phyloP scores from a whole-genome alignment of 2,797 vertebrate genomes.

The Argentina silus region DNA sequence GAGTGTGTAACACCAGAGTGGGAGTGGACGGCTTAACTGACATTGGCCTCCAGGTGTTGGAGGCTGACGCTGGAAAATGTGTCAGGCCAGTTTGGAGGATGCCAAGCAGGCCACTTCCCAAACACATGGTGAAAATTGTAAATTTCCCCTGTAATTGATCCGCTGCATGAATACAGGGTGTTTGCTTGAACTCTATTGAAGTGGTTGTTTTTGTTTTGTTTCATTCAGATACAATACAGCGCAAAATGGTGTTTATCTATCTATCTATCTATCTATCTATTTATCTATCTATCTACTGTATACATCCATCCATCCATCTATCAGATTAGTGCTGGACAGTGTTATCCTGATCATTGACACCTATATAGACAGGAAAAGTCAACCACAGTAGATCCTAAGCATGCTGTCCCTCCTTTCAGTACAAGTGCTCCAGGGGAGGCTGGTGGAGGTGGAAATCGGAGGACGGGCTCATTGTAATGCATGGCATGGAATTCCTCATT shows the following conservation, averaged over 20 bases:
- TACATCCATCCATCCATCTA: too few species aligned
- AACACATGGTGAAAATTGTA: slow-evolving; percentile 51
- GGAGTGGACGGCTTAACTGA: slow-evolving; percentile 6
- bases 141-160: slow-evolving; percentile 57
- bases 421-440: too few species aligned
- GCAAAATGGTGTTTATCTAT: background rate
- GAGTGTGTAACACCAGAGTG: slow-evolving; percentile 16
- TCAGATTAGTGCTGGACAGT: too few species aligned
- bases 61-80: slow-evolving; percentile 43
- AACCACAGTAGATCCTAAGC: too few species aligned
- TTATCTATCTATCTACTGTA: too few species aligned
- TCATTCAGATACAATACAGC: background rate
- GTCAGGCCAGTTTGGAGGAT: slow-evolving; percentile 53
- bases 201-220: background rate
- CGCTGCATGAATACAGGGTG: background rate
- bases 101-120: slow-evolving; percentile 44
- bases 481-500: too few species aligned
- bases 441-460: too few species aligned
- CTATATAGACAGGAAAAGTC: too few species aligned
- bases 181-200: background rate
- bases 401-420: too few species aligned
- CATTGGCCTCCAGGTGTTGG: slow-evolving; percentile 54
- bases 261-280: too few species aligned
- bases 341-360: too few species aligned
- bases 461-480: too few species aligned